Conservation (phyloP, 2,888 invertebrate species). For the Laspeyria flexula region DNA sequence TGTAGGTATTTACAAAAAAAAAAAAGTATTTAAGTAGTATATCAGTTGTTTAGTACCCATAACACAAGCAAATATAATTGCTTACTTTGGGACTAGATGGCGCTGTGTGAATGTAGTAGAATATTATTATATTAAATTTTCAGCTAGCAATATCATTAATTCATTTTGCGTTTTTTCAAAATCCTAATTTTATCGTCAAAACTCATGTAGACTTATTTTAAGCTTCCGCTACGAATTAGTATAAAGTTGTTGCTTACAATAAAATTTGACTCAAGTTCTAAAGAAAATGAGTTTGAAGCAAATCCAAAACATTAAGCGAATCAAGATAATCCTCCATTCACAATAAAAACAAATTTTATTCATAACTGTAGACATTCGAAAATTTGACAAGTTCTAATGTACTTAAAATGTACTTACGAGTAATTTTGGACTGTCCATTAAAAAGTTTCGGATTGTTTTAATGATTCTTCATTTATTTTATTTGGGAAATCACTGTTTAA, state of each 20-base stretch:
- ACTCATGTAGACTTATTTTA: no score
- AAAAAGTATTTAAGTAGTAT: no score
- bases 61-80: no score
- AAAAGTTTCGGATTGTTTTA: constrained; percentile 65
- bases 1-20: no score
- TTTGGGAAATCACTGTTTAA: constrained; percentile 52
- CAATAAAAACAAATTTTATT: constrained; percentile 50
- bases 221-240: no score
- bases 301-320: background rate
- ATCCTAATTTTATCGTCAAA: no score
- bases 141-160: no score
- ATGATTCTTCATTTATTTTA: constrained; percentile 54
- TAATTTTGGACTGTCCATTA: constrained; percentile 72
- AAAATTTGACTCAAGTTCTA: background rate
- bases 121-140: no score
- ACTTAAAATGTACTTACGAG: constrained; percentile 68
- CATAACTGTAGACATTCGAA: constrained; percentile 44
- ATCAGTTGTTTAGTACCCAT: no score
- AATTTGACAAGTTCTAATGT: constrained; percentile 66
- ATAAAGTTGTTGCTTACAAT: background rate
- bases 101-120: no score
- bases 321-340: constrained; percentile 1
- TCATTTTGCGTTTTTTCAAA: no score
- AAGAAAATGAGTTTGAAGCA: background rate
- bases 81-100: no score